These are phyloP conservation scores for Phymatocera aterrima DNA, from an alignment of 2,888 invertebrate species.

Conservation along the genomic window DNA sequence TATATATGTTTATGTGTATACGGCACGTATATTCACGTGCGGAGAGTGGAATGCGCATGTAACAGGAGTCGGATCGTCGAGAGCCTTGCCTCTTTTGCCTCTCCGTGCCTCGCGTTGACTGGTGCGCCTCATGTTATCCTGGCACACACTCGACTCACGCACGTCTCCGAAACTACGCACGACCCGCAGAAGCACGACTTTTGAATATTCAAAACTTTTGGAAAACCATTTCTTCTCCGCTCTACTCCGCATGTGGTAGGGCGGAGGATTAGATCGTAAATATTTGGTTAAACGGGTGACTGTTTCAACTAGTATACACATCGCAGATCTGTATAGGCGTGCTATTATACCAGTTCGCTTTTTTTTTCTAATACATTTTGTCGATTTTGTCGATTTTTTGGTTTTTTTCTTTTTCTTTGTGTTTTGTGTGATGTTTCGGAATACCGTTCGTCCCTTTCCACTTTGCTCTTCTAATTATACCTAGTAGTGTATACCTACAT, in stretches of 20 bases:
- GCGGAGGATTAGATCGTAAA: constrained; percentile 4
- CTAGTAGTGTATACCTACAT: neutral
- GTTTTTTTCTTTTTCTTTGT: neutral
- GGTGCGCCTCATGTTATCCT: constrained; percentile 52
- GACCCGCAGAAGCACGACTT: neutral
- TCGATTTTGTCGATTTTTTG: neutral
- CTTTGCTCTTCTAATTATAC: constrained; percentile 14
- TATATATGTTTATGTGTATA: neutral
- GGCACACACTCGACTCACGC: constrained; percentile 49
- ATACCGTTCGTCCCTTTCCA: constrained; percentile 5
- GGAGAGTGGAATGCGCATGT: constrained; percentile 45
- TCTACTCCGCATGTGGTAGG: neutral
- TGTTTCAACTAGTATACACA: neutral
- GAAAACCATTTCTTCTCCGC: neutral
- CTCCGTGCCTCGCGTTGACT: neutral
- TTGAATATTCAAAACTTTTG: neutral
- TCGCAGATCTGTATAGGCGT: neutral
- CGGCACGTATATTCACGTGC: constrained; percentile 30
- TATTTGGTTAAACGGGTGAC: constrained; percentile 4
- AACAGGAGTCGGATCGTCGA: constrained; percentile 13
- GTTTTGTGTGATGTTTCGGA: neutral
- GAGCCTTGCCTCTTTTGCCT: neutral
- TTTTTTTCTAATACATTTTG: neutral
- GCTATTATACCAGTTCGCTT: neutral
- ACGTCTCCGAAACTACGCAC: constrained; percentile 48